Evolutionary conservation across 2,888 invertebrate genomes (phyloP), one percentile per base, ranked within the genome.

Genomic region (Acronicta leporina): DNA sequence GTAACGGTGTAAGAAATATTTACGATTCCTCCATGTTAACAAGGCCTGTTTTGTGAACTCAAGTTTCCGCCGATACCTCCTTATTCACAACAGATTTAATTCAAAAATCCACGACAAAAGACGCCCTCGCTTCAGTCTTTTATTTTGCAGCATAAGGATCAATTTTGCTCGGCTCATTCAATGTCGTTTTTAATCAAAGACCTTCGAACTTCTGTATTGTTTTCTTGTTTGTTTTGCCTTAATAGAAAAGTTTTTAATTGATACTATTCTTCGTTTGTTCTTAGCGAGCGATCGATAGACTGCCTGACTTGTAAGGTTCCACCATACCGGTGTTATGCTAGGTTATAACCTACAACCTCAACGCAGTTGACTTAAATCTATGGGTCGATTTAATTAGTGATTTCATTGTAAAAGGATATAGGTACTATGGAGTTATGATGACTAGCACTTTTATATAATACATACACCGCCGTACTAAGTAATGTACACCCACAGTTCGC

Each of bases 211-310:
- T 83, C 77, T 82, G 82, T 84, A 83, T 82, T 87, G 83, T 87
- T 85, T 85, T 80, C 80, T 78, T 81, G 82, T 85, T 87, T 85
- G 84, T 81, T 84, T 80, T 75, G 72, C 77, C 80, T 84, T 84
- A 75, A 86, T 77, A 84, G 81, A 81, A 87, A 90, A 90, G 85
- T 89, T 90, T 87, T 86, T 87, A 89, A 89, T 89, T 87, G 83
- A 83, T 84, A 79, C 78, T 80, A 82, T 74, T 79, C 75, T 77
- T 80, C 74, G 80, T 81, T 85, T 82, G 81, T 82, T 78, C 67
- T 76, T 67, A 54, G 74, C 63, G 66, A 44, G 51, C 59, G 64
- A 77, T 75, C 70, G 73, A 80, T 81, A 56, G 55, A 56, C 55
- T 72, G 74, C 73, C 79, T 75, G 65, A 46, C 45, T 30, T 50